Evolutionary conservation across 2,888 invertebrate species (phyloP), one percentile per base, ranked within the genome.

Genomic region (Dioctria linearis): DNA sequence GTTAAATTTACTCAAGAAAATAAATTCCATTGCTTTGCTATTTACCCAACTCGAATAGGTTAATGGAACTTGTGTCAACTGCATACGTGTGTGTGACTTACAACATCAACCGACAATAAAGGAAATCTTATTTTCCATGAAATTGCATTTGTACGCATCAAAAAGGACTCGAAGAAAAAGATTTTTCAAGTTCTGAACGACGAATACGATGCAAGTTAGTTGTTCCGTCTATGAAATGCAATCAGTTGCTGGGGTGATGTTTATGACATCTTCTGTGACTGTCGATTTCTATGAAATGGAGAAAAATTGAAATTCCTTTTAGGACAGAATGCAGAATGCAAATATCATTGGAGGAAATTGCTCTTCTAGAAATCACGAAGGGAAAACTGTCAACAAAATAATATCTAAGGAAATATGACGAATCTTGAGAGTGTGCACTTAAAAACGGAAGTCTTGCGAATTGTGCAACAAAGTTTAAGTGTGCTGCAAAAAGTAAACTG

Each of bases 281-380:
- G 51, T 54, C 71, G 40, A 71, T 57, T 57, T 71, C 71, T 54
- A 9, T 43, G 25, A 40, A 54, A 37, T 39, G 40, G 9, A 4
- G 39, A 42, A 73, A 73, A 59, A 57, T 59, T 42, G 73, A 73
- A 73, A 73, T 57, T 73, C 57, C 57, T 73, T 59, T 37, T 42
- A 13, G 54, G 9, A 54, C 43, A 73, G 25, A 25, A 25, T 25
- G 25, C 25, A 25, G 25, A 25, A 73, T 73, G 42, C 57, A 73
- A 73, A 73, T 43, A 73, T 59, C 59, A 73, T 57, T 59, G 57
- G 73, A 73, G 73, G 73, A 73, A 73, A 73, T 73, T 73, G 73
- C 73, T 59, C 57, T 73, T 73, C 57, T 39, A 54, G 51, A 25
- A 25, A 25, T 25, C 25, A 25, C 25, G 25, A 25, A 25, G 25